Evolutionary conservation across 2,888 invertebrate genomes (phyloP), one percentile per base, ranked within the genome.

Genomic region (Apamea epomidion): DNA sequence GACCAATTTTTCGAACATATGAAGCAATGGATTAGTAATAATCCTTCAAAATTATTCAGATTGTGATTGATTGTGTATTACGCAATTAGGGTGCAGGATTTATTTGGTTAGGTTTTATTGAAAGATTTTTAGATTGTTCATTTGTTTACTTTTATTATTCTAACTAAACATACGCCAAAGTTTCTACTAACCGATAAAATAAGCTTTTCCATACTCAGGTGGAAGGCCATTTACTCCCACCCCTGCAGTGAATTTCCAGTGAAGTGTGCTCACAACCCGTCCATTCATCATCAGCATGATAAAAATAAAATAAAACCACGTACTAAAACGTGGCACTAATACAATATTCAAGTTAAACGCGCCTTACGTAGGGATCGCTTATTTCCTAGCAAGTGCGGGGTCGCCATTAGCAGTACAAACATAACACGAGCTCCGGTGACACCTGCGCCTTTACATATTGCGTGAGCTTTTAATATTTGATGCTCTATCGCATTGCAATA

Each of bases 351-450:
- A 74, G 86, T 83, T 90, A 87, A 89, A 91, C 90, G 89, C 82
- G 82, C 88, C 87, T 89, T 87, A 90, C 88, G 90, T 89, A 90
- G 81, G 89, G 91, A 91, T 91, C 90, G 91, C 89, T 94, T 92
- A 94, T 94, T 94, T 94, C 94, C 94, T 93, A 90, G 91, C 91
- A 90, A 92, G 92, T 91, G 87, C 85, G 90, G 87, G 90, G 83
- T 90, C 86, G 91, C 95, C 95, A 96, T 95, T 96, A 96, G 94
- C 93, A 94, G 92, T 89, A 93, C 94, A 95, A 95, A 96, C 95
- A 95, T 90, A 91, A 92, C 93, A 91, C 88, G 92, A 91, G 91
- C 94, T 93, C 93, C 80, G 92, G 94, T 93, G 94, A 95, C 95
- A 95, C 95, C 95, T 95, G 93, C 90, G 92, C 88, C 92, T 91